These are phyloP conservation scores for Percina caprodes DNA, from an alignment of 2,113 vertebrate genomes.

Conservation along the genomic window DNA sequence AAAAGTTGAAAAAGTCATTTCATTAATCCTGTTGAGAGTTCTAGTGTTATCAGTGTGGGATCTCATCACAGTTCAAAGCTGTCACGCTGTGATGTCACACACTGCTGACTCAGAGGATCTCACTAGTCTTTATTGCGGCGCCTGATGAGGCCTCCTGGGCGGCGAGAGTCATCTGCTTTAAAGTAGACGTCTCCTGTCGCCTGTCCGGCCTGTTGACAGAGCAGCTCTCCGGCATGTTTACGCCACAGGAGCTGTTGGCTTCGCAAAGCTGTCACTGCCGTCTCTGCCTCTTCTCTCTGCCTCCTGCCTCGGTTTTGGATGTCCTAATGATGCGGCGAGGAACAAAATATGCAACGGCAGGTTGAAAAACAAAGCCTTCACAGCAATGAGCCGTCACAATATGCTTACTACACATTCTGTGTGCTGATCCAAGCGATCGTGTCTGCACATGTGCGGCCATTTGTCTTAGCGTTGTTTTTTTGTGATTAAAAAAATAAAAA, in stretches of 20 bases:
- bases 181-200: conserved; percentile 41
- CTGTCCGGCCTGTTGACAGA: conserved; percentile 33
- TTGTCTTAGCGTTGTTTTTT: conserved; percentile 9
- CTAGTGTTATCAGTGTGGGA: conserved; percentile 1
- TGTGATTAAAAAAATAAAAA: no score
- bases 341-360: conserved; percentile 23
- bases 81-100: conserved; percentile 27
- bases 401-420: conserved; percentile 7
- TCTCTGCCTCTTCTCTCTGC: conserved; percentile 27
- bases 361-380: conserved; percentile 38
- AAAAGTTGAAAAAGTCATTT: not conserved
- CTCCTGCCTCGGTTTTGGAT: conserved; percentile 35
- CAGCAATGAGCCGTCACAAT: conserved; percentile 20
- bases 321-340: conserved; percentile 35
- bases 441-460: conserved; percentile 26
- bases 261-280: conserved; percentile 53
- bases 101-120: conserved; percentile 38
- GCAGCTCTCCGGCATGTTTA: conserved; percentile 52
- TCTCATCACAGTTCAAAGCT: conserved; percentile 14
- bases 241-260: conserved; percentile 60
- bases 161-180: conserved; percentile 39
- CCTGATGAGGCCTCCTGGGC: conserved; percentile 42
- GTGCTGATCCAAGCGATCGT: conserved; percentile 29
- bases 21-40: not conserved
- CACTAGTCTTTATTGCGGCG: not conserved